phyloP scores from a whole-genome alignment of 2,888 invertebrate species.

The Palloptera scutellata region DNA sequence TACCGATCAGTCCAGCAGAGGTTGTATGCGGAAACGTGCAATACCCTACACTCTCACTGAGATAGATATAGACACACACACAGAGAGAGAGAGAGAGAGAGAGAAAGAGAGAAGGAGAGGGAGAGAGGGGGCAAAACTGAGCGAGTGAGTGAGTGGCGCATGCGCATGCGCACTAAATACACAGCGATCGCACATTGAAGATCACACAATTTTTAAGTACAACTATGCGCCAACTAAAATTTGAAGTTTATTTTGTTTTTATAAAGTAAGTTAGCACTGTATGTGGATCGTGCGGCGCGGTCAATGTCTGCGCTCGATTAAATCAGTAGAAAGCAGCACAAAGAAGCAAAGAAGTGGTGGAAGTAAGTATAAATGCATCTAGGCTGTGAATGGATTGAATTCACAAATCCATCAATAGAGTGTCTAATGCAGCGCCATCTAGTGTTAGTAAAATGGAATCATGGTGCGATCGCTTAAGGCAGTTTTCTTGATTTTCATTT shows the following conservation, averaged over 20 bases:
- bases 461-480: slow-evolving; percentile 15
- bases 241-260: not conserved
- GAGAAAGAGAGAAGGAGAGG: slow-evolving; percentile 15
- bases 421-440: slow-evolving; percentile 49
- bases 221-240: not conserved
- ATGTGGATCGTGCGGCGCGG: slow-evolving; percentile 16
- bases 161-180: not conserved
- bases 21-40: slow-evolving; percentile 52
- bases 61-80: not conserved
- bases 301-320: slow-evolving; percentile 34
- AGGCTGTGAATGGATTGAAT: slow-evolving; percentile 39
- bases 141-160: not conserved
- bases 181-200: slow-evolving; percentile 7
- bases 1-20: not conserved
- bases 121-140: slow-evolving; percentile 12
- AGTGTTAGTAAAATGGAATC: slow-evolving; percentile 35
- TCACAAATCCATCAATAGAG: slow-evolving; percentile 54
- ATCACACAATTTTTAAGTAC: not conserved
- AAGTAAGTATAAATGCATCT: slow-evolving; percentile 1
- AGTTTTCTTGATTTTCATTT: not conserved
- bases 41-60: slow-evolving; percentile 9
- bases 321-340: slow-evolving; percentile 21
- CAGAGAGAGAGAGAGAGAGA: slow-evolving; percentile 19
- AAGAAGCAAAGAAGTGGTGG: not conserved
- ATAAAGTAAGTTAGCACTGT: no score